Evolutionary conservation across 1,140 invertebrate species (phyloP), one percentile per base, ranked within the genome.

Genomic region (Cotesia vestalis): DNA sequence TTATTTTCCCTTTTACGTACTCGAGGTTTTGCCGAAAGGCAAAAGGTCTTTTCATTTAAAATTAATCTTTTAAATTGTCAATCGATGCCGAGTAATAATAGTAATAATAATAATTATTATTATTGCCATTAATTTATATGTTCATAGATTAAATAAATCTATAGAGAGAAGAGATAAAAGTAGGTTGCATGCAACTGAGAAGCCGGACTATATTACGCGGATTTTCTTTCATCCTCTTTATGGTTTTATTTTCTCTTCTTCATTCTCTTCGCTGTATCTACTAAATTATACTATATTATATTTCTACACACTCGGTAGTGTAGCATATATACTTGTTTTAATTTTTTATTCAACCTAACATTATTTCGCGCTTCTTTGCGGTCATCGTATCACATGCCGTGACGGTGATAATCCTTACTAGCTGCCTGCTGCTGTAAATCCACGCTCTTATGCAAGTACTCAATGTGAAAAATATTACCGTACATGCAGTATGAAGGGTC

Each of bases 371-470:
- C 66, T 68, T 55, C 51, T 51, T 52, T 8, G 57, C 57, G 17
- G 14, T 11, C 57, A 59, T 63, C 17, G 38, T 66, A 66, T 66
- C 63, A 46, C 40, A 53, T 53, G 40, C 35, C 63, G 46, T 60
- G 57, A 63, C 27, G 57, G 53, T 53, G 60, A 60, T 46, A 55
- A 69, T 69, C 77, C 68, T 77, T 27, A 40, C 38, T 40, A 46
- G 40, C 27, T 27, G 27, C 27, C 27, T 46, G 40, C 11, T 46
- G 40, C 6, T 46, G 6, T 11, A 11, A 11, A 46, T 46, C 40
- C 40, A 8, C 4, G 77, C 76, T 73, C 72, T 71, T 71, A 71
- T 71, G 69, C 69, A 71, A 71, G 69, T 40, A 40, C 69, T 59
- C 40, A 46, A 46, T 46, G 6, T 46, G 5, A 27, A 27, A 3